Evolutionary conservation across 2,113 vertebrate species (phyloP), one percentile per base, ranked within the genome.

Genomic region (Pleuronectes platessa): DNA sequence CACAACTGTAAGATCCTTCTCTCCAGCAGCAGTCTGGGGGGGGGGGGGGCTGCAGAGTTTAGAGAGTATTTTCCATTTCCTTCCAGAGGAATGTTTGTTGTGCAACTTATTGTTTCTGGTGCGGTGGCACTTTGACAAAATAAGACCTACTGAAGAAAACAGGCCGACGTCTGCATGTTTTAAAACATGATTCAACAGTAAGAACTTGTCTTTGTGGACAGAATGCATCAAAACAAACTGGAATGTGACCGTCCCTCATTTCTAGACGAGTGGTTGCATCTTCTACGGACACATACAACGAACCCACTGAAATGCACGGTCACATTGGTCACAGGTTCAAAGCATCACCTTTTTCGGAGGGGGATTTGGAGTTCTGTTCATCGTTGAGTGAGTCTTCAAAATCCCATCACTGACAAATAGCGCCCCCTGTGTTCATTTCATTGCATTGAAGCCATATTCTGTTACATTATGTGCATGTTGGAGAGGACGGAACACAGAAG

Each of bases 401-500:
- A 54, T 54, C 54, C n/a, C 12, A 27, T n/a, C 47, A 55, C 20
- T 59, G 18, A 18, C 3, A 14, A 66, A 71, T 13, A 21, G 59
- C 18, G 66, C 62, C 73, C 58, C 84, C 11, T 2, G 66, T 79
- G 84, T 62, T 26, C 0, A 6, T 26, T 2, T 10, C 5, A 1
- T 23, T 15, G 15, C 64, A 75, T 0, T 74, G 59, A 58, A n/a
- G 21, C 31, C 35, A 40, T 4, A 20, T 8, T 15, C 3, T 40
- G 4, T n/a, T 49, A 10, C 14, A 24, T 0, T 8, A 24, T 23
- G 24, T 23, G 35, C 5, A 35, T 11, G 15, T n/a, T 27, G 5
- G 1, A 40, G 59, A 66, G 17, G 45, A 40, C 9, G 2, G 37
- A 3, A 40, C 37, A 40, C 5, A 35, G 11, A 15, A 47, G 13